Conservation (phyloP, 2,797 vertebrate species). For the Glossophaga mutica region DNA sequence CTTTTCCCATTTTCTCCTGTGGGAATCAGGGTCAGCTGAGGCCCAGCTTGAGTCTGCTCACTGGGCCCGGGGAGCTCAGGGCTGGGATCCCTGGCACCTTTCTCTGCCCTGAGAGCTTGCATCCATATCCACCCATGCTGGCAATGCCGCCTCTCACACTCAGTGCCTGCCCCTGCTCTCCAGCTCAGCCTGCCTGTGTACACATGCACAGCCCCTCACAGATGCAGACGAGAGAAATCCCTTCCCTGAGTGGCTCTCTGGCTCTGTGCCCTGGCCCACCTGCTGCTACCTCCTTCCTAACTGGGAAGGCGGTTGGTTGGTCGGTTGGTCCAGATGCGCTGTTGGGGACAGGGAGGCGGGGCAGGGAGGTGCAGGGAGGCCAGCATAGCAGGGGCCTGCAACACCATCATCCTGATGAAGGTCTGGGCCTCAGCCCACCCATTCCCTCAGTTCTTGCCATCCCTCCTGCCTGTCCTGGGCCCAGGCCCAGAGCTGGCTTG, state of each 20-base stretch:
- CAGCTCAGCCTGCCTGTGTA: conserved; percentile 52
- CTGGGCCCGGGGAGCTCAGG: conserved; percentile 31
- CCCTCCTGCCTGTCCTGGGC: conserved; percentile 67
- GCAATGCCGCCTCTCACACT: conserved; percentile 7
- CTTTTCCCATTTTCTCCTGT: conserved; percentile 58
- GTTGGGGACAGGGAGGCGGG: conserved; percentile 43
- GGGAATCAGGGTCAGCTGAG: conserved; percentile 71
- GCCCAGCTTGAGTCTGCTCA: conserved; percentile 39
- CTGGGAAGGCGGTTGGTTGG: conserved; percentile 47
- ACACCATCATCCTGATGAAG: conserved; percentile 66
- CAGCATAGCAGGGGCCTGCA: conserved; percentile 64
- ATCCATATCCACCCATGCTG: neutral
- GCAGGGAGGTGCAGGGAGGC: conserved; percentile 50
- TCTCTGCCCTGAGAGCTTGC: neutral
- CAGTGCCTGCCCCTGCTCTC: conserved; percentile 18
- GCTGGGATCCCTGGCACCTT: neutral
- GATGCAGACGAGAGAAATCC: neutral
- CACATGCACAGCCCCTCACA: neutral
- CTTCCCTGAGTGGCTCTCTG: conserved; percentile 34
- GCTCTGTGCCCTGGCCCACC: conserved; percentile 45
- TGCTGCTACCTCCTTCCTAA: conserved; percentile 50
- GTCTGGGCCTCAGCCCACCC: conserved; percentile 73
- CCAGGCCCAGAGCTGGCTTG: conserved; percentile 73
- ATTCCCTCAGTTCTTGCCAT: conserved; percentile 70
- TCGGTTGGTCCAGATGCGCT: conserved; percentile 8